Percentiles rank a stretch among this genome's conserved stretches.
These are phyloP conservation scores for Phenacoccus solenopsis DNA, from an alignment of 1,140 invertebrate genomes.

Conservation along the genomic window DNA sequence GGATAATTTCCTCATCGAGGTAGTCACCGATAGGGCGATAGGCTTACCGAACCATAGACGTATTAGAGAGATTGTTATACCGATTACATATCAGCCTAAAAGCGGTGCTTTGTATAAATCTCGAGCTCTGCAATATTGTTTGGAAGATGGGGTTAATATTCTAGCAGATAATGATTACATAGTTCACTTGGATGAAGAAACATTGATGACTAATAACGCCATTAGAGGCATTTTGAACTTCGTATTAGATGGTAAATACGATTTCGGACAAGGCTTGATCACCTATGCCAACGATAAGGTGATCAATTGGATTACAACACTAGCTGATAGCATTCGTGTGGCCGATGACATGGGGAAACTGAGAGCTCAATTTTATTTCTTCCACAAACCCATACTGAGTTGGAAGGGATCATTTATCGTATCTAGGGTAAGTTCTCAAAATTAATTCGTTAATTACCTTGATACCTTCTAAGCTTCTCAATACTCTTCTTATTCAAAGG, in stretches of 20 bases:
- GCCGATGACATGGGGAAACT: constrained; percentile 95
- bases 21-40: constrained; percentile 85
- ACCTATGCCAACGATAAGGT: constrained; percentile 95
- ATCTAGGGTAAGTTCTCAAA: constrained; percentile 58
- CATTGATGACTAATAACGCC: constrained; percentile 83
- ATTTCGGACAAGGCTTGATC: constrained; percentile 95
- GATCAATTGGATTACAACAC: constrained; percentile 92
- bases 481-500: no score
- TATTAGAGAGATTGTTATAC: constrained; percentile 73
- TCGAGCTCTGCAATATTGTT: constrained; percentile 86
- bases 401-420: constrained; percentile 97
- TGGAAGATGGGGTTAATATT: constrained; percentile 82
- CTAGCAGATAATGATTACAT: constrained; percentile 88
- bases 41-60: constrained; percentile 58
- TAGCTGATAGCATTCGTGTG: constrained; percentile 91
- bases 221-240: constrained; percentile 89
- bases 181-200: constrained; percentile 97
- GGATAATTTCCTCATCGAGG: constrained; percentile 94
- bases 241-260: constrained; percentile 83
- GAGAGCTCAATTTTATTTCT: constrained; percentile 79
- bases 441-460: no score
- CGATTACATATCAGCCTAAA: constrained; percentile 68
- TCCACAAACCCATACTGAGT: constrained; percentile 90
- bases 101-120: constrained; percentile 90
- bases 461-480: no score